These are phyloP conservation scores for Caenorhabditis sp. DNA, from an alignment of 2,888 invertebrate genomes.

Conservation along the genomic window DNA sequence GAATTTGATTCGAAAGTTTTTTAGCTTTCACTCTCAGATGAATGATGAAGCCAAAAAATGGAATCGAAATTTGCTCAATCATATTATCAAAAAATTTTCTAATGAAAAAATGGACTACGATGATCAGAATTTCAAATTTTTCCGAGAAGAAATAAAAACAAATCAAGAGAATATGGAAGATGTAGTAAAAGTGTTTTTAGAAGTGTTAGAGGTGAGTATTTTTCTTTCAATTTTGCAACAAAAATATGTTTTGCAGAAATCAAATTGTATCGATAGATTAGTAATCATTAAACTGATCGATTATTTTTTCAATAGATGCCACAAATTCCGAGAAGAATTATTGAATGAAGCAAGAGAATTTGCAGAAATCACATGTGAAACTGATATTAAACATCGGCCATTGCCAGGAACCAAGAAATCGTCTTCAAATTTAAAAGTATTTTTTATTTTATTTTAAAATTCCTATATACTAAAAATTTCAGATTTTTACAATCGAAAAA, in stretches of 20 bases:
- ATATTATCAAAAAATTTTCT: neutral
- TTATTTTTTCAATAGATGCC: constrained; percentile 57
- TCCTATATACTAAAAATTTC: too few relatives aligned
- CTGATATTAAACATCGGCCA: constrained; percentile 45
- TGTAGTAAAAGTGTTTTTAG: constrained; percentile 11
- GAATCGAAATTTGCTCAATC: neutral
- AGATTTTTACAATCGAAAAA: constrained; percentile 29
- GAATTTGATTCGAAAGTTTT: too few relatives aligned
- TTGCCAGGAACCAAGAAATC: constrained; percentile 54
- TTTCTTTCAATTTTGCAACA: neutral
- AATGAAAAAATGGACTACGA: neutral
- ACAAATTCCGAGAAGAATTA: constrained; percentile 49
- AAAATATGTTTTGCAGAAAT: constrained; percentile 22
- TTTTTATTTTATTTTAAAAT: too few relatives aligned
- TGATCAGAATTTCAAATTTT: constrained; percentile 9
- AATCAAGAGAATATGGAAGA: constrained; percentile 4
- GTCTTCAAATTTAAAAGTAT: constrained; percentile 51
- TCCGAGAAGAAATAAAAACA: constrained; percentile 8
- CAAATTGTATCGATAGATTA: constrained; percentile 38
- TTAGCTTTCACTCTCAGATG: neutral
- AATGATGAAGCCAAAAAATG: neutral
- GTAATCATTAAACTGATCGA: constrained; percentile 52
- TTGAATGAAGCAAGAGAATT: constrained; percentile 51
- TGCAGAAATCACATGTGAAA: neutral
- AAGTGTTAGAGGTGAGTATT: constrained; percentile 15